These are phyloP conservation scores for Okamejei kenojei DNA, from an alignment of 2,797 vertebrate species.

Conservation along the genomic window DNA sequence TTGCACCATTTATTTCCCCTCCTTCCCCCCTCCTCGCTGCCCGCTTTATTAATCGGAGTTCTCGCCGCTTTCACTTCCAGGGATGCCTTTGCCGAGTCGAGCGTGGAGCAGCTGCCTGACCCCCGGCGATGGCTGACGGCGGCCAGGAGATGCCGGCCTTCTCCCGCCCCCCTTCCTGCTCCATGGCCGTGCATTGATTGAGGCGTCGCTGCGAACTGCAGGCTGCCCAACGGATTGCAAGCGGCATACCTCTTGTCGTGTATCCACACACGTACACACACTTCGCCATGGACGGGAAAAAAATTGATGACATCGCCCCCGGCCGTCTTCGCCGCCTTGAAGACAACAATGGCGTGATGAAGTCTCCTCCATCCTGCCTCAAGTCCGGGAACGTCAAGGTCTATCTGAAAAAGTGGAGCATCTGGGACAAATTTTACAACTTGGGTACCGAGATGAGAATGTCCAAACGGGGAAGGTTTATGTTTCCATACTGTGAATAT, in stretches of 20 bases:
- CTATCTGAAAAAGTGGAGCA: constrained; percentile 25
- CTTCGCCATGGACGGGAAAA: background rate
- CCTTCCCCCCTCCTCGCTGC: too few species aligned
- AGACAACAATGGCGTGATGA: background rate
- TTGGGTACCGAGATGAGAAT: constrained; percentile 33
- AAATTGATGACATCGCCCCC: background rate
- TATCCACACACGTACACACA: background rate
- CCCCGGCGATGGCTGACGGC: constrained; percentile 43
- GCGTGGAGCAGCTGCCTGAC: background rate
- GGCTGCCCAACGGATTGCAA: background rate
- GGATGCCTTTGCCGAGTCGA: background rate
- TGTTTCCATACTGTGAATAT: constrained; percentile 34
- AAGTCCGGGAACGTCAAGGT: background rate
- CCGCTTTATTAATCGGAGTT: background rate
- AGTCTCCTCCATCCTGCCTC: constrained; percentile 10
- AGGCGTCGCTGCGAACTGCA: background rate
- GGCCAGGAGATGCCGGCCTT: background rate
- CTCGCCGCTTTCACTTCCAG: background rate
- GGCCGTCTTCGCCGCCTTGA: background rate
- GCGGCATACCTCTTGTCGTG: background rate
- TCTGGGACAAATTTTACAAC: constrained; percentile 33
- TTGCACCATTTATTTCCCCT: background rate
- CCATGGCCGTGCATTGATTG: background rate
- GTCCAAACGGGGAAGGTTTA: constrained; percentile 15
- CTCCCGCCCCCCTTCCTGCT: background rate